Conservation (phyloP, 2,797 vertebrate genomes). For the Myotis pilosus region DNA sequence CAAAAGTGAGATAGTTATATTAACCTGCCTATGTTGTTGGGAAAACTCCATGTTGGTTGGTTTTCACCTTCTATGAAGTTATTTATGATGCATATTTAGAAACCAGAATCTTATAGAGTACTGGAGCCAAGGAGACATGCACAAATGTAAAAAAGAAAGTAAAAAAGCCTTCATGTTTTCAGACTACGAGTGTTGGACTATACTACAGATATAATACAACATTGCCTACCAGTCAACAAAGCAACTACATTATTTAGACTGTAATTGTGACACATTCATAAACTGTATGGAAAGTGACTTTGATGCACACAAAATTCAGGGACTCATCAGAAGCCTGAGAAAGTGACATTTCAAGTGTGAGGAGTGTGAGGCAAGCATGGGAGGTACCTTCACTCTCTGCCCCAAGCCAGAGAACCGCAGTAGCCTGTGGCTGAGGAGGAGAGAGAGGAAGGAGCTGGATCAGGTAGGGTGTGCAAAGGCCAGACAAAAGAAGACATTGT, state of each 20-base stretch:
- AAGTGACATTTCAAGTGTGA: not conserved
- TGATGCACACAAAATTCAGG: slow-evolving; percentile 45
- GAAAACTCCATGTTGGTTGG: slow-evolving; percentile 76
- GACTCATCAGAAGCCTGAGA: slow-evolving; percentile 35
- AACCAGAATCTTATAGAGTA: not conserved
- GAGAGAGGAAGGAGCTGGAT: not conserved
- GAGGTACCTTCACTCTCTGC: not conserved
- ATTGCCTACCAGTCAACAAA: slow-evolving; percentile 45
- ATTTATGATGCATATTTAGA: slow-evolving; percentile 54
- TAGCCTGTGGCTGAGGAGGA: not conserved
- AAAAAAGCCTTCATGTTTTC: not conserved
- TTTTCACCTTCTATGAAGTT: slow-evolving; percentile 46
- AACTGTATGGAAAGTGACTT: slow-evolving; percentile 16
- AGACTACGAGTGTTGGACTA: not conserved
- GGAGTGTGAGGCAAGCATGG: not conserved
- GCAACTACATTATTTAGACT: slow-evolving; percentile 38
- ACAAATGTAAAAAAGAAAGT: not conserved
- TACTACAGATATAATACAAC: not conserved
- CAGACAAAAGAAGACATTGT: not conserved
- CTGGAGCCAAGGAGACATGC: not conserved
- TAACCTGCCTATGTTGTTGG: slow-evolving; percentile 12
- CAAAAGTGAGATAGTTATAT: slow-evolving; percentile 73
- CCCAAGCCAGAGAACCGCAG: not conserved
- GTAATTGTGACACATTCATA: not conserved
- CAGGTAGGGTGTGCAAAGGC: not conserved